Conservation (phyloP, 2,888 invertebrate genomes). For the Dryomyza anilis region DNA sequence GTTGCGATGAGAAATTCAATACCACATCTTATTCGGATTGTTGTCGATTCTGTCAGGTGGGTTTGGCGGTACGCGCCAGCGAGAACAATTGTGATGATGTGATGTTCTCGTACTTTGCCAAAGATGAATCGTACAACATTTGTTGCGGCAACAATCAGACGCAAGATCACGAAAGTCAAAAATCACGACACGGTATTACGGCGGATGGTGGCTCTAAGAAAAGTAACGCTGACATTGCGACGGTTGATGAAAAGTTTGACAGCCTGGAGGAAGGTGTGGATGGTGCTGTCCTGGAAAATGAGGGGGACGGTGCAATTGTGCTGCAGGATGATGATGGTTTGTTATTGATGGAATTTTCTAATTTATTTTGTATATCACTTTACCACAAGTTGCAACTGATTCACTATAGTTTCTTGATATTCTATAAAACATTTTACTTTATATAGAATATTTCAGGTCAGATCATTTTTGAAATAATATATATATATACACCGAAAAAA, state of each 20-base stretch:
- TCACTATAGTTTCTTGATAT: no score
- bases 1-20: conserved; percentile 48
- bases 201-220: conserved; percentile 6
- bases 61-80: conserved; percentile 65
- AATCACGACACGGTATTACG: neutral
- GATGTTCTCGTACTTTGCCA: conserved; percentile 57
- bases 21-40: conserved; percentile 63
- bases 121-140: conserved; percentile 66
- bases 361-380: no score
- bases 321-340: conserved; percentile 45
- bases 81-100: conserved; percentile 65
- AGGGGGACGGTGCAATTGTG: conserved; percentile 43
- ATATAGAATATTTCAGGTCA: no score
- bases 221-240: conserved; percentile 30
- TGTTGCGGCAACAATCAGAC: conserved; percentile 64
- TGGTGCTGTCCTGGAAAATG: conserved; percentile 6
- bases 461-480: no score
- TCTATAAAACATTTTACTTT: no score
- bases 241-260: conserved; percentile 24
- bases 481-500: no score
- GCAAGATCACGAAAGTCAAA: neutral
- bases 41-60: conserved; percentile 70
- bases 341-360: neutral
- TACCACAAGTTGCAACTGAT: no score
- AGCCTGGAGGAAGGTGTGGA: neutral